phyloP scores from a whole-genome alignment of 2,888 invertebrate species.

The Lutraria lutraria region DNA sequence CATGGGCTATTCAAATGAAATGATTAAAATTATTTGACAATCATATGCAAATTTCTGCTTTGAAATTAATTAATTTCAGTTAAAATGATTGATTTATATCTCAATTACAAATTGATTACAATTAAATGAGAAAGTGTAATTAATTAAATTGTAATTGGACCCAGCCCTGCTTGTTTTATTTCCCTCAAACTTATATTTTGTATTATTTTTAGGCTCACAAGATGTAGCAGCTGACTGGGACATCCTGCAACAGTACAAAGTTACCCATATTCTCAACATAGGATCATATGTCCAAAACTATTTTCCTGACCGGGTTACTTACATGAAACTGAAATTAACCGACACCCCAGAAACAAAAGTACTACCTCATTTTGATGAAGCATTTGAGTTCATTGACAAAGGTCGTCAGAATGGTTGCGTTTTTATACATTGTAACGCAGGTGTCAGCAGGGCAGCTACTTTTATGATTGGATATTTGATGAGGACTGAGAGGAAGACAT shows the following conservation, averaged over 20 bases:
- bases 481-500: conserved; percentile 88
- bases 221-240: conserved; percentile 91
- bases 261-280: conserved; percentile 92
- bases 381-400: conserved; percentile 90
- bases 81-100: too few relatives aligned
- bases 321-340: conserved; percentile 90
- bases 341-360: conserved; percentile 86
- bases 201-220: conserved; percentile 91
- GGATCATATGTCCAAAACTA: conserved; percentile 87
- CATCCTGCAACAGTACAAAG: conserved; percentile 89
- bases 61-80: too few relatives aligned
- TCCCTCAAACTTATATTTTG: background rate
- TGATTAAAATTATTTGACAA: too few relatives aligned
- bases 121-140: too few relatives aligned
- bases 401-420: conserved; percentile 89
- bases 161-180: background rate
- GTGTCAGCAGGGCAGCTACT: conserved; percentile 94
- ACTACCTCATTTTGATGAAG: conserved; percentile 82
- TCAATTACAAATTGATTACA: too few relatives aligned
- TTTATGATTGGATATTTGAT: conserved; percentile 94
- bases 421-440: conserved; percentile 96
- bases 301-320: conserved; percentile 86
- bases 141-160: too few relatives aligned
- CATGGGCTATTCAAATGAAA: too few relatives aligned
- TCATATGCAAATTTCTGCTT: too few relatives aligned